A percentile compares a stretch with the other conserved stretches of the same genome.
Evolutionary conservation across 2,888 invertebrate species (phyloP).

Genomic region (Hydraecia micacea): DNA sequence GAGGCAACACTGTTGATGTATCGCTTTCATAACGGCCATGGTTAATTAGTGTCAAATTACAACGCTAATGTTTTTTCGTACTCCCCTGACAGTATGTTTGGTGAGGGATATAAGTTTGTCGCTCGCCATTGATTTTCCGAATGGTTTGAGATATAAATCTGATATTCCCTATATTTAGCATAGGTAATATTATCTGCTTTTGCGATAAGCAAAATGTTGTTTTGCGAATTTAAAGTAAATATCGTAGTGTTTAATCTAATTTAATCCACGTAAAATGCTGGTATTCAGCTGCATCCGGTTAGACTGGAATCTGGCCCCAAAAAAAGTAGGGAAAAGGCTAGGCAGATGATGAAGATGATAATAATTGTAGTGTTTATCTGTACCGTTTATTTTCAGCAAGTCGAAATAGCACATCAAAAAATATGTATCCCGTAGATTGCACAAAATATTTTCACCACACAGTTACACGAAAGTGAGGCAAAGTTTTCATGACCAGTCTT

Average conservation of each 20-base stretch:
- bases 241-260: neutral
- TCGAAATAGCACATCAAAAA: neutral
- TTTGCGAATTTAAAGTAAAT: neutral
- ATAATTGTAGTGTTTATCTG: no score
- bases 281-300: neutral
- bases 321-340: neutral
- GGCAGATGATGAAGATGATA: neutral
- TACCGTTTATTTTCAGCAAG: neutral
- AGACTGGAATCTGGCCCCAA: neutral
- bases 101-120: slow-evolving; percentile 48
- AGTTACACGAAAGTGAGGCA: neutral
- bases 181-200: neutral
- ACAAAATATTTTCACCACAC: neutral
- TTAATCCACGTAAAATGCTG: neutral
- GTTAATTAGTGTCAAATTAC: slow-evolving; percentile 88
- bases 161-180: neutral
- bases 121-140: neutral
- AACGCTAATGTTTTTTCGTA: slow-evolving; percentile 82
- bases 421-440: neutral
- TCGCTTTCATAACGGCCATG: slow-evolving; percentile 85
- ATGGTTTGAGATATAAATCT: neutral
- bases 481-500: slow-evolving; percentile 12
- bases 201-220: neutral
- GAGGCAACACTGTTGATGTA: slow-evolving; percentile 84
- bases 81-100: slow-evolving; percentile 56